Base-by-base conservation (phyloP, 2,888 invertebrate species). In the Cyaniris semiargus region DNA sequence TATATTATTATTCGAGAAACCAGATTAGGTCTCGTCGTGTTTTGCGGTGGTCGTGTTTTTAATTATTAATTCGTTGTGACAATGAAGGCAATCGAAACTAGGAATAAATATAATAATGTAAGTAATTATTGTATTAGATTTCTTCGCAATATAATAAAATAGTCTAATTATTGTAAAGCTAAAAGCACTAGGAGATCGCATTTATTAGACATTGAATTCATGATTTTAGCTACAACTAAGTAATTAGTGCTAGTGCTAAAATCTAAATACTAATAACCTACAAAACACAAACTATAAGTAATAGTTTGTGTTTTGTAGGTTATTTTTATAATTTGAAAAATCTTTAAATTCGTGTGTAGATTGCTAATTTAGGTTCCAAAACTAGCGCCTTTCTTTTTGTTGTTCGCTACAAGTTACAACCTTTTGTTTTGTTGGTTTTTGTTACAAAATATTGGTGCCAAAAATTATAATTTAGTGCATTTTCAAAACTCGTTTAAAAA, bases 51-150 rank as follows among this genome's bases (percentile, higher is more conserved):
- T 74, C 53, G 74, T 74, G 74, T 74, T 27, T 44, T 27, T 27
- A 53, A 74, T 53, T 74, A 74, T 53, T 74, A 53, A 74, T 53
- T 44, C 7, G 15, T 27, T 76, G 70, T 44, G 76, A 81, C 76
- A 77, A 86, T 86, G 86, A 86, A 91, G 80, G 91, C 91, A 13
- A 80, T 90, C 6, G 91, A 89, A 83, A 81, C 81, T 79, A 87
- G 89, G 79, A 85, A 80, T 75, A 83, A 78, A 78, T 83, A 78
- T 76, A 60, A 76, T 15, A 78, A 60, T 77, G 84, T 85, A 81
- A 83, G 83, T 82, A 76, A 10, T 56, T 60, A 7, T 21, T n/a
- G 2, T 58, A 58, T n/a, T 58, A 21, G 8, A 21, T 58, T 53
- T 4, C 3, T 18, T 15, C 18, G 53, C 53, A 15, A 48, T 48